A percentile compares a stretch with the other conserved stretches of the same genome.
These are phyloP conservation scores for Argyrosomus regius DNA, from an alignment of 2,797 vertebrate genomes.

Conservation along the genomic window DNA sequence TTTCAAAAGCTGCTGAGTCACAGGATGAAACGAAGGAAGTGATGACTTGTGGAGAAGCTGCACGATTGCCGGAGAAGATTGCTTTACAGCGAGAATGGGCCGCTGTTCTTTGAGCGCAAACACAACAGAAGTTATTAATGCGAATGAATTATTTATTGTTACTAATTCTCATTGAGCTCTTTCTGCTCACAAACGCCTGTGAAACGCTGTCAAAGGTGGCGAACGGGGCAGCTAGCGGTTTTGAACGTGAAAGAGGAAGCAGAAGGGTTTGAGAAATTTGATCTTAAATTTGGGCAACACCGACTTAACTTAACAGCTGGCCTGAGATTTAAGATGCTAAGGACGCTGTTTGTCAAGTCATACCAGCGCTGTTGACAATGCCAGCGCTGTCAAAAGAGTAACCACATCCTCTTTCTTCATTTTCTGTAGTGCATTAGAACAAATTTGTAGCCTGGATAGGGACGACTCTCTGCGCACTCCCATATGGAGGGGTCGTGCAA, in stretches of 20 bases:
- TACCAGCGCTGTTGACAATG: too few relatives aligned
- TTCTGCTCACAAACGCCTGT: slow-evolving; percentile 20
- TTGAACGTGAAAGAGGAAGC: slow-evolving; percentile 32
- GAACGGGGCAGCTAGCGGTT: slow-evolving; percentile 9
- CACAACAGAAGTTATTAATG: slow-evolving; percentile 41
- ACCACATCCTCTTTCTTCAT: neutral
- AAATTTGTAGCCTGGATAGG: too few relatives aligned
- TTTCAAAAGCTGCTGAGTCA: slow-evolving; percentile 44
- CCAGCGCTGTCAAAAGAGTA: neutral
- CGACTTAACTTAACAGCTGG: slow-evolving; percentile 11
- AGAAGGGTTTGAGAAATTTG: slow-evolving; percentile 25
- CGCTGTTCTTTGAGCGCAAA: slow-evolving; percentile 20
- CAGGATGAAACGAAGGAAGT: slow-evolving; percentile 8
- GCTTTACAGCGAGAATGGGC: neutral
- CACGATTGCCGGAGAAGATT: slow-evolving; percentile 18
- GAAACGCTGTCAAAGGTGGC: neutral
- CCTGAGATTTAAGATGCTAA: neutral
- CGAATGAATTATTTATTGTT: slow-evolving; percentile 53
- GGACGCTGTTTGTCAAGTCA: slow-evolving; percentile 8
- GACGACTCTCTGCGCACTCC: too few relatives aligned
- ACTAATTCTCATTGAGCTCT: slow-evolving; percentile 44
- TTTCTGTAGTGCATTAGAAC: neutral
- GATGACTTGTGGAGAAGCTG: neutral
- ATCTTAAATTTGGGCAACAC: slow-evolving; percentile 17
- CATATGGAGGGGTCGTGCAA: too few relatives aligned